Conservation (phyloP, 2,113 vertebrate species). For the Apeltes quadracus region DNA sequence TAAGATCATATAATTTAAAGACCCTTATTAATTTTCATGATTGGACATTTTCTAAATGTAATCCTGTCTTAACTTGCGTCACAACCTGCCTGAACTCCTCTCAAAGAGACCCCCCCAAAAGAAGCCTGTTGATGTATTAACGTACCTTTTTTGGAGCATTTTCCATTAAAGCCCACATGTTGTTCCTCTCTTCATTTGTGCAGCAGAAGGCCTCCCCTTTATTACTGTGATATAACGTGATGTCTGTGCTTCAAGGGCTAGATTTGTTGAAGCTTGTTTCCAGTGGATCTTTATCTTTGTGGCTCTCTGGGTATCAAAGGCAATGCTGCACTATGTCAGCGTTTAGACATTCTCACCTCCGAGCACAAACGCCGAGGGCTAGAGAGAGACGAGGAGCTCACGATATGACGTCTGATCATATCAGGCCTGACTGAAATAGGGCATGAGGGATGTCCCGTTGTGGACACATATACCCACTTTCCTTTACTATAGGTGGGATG, state of each 20-base stretch:
- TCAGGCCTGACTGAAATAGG: conserved; percentile 78
- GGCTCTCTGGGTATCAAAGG: conserved; percentile 54
- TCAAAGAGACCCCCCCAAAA: conserved; percentile 9
- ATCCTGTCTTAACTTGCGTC: conserved; percentile 1
- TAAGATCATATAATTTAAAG: neutral
- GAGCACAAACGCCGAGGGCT: conserved; percentile 59
- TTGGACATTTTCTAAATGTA: conserved; percentile 1
- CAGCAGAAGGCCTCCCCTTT: neutral
- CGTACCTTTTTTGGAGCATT: conserved; percentile 16
- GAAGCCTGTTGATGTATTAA: neutral
- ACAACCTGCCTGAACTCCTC: neutral
- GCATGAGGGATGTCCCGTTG: conserved; percentile 63
- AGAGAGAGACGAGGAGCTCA: conserved; percentile 52
- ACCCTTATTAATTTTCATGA: neutral
- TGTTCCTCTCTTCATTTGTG: conserved; percentile 13
- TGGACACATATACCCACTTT: conserved; percentile 46
- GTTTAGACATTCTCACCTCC: conserved; percentile 75
- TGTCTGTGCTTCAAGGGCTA: conserved; percentile 15
- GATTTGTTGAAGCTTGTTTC: conserved; percentile 29
- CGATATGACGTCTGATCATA: conserved; percentile 75
- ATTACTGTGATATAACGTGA: conserved; percentile 17
- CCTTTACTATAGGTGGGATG: conserved; percentile 29
- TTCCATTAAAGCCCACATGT: conserved; percentile 27
- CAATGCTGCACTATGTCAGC: conserved; percentile 60
- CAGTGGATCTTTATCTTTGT: conserved; percentile 47